phyloP scores from a whole-genome alignment of 1,140 invertebrate genomes.

The Leucophenga varia region DNA sequence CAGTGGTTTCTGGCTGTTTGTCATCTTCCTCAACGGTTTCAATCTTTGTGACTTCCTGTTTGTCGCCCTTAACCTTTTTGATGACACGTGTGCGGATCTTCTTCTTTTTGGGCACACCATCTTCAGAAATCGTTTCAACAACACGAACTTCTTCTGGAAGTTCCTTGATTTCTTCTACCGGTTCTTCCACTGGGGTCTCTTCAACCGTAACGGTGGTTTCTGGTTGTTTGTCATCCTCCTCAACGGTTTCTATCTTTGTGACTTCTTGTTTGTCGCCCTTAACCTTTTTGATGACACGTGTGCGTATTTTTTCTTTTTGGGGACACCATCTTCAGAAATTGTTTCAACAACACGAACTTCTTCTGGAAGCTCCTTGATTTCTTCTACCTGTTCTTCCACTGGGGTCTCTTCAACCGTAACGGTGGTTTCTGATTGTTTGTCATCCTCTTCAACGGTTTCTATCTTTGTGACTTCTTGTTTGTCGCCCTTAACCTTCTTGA shows the following conservation, averaged over 20 bases:
- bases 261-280: constrained; percentile 55
- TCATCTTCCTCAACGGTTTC: constrained; percentile 59
- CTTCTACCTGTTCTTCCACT: constrained; percentile 13
- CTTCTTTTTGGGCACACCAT: constrained; percentile 29
- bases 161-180: constrained; percentile 32
- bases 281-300: constrained; percentile 46
- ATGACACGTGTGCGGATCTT: constrained; percentile 47
- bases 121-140: constrained; percentile 32
- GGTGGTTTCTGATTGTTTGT: constrained; percentile 40
- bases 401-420: constrained; percentile 27
- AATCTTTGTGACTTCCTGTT: constrained; percentile 58
- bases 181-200: constrained; percentile 22
- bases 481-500: constrained; percentile 54
- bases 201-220: constrained; percentile 30
- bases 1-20: constrained; percentile 49
- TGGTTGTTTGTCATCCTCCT: constrained; percentile 52
- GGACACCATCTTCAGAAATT: constrained; percentile 31
- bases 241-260: constrained; percentile 58
- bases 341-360: constrained; percentile 43
- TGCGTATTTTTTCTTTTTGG: constrained; percentile 42
- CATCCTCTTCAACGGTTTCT: constrained; percentile 58
- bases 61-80: constrained; percentile 54
- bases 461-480: constrained; percentile 58
- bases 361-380: constrained; percentile 45
- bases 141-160: constrained; percentile 51